These are phyloP conservation scores for Arvicanthis niloticus DNA, from an alignment of 2,113 vertebrate genomes.

Conservation along the genomic window DNA sequence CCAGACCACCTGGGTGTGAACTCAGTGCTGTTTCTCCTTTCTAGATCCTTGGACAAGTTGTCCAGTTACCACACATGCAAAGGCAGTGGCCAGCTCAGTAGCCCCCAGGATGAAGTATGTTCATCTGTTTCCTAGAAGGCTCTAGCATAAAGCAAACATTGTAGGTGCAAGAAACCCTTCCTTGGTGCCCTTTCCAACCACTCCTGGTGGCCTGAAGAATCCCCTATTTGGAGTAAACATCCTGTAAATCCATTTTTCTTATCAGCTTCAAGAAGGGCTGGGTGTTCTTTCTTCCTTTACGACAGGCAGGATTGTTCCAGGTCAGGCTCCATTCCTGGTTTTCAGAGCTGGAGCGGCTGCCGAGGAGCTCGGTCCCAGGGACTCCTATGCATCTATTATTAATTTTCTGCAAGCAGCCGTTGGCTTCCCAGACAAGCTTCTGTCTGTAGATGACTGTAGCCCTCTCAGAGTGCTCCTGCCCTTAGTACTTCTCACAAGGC, in stretches of 20 bases:
- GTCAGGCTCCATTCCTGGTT: slow-evolving; percentile 2
- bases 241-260: neutral
- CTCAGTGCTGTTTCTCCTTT: neutral
- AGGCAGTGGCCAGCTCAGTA: neutral
- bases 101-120: neutral
- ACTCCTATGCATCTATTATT: slow-evolving; percentile 64
- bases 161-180: accelerated
- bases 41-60: neutral
- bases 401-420: slow-evolving; percentile 39
- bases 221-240: neutral
- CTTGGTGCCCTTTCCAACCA: neutral
- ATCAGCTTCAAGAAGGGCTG: neutral
- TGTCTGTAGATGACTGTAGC: slow-evolving; percentile 12
- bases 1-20: neutral
- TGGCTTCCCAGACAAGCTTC: slow-evolving; percentile 22
- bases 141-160: neutral
- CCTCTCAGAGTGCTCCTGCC: neutral
- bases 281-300: neutral
- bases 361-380: slow-evolving; percentile 18
- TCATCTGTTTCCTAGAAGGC: neutral
- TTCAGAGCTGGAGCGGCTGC: neutral
- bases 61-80: neutral
- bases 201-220: neutral
- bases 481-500: neutral
- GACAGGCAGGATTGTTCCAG: neutral